These are phyloP conservation scores for Diloba caeruleocephala DNA, from an alignment of 2,888 invertebrate genomes.

Conservation along the genomic window DNA sequence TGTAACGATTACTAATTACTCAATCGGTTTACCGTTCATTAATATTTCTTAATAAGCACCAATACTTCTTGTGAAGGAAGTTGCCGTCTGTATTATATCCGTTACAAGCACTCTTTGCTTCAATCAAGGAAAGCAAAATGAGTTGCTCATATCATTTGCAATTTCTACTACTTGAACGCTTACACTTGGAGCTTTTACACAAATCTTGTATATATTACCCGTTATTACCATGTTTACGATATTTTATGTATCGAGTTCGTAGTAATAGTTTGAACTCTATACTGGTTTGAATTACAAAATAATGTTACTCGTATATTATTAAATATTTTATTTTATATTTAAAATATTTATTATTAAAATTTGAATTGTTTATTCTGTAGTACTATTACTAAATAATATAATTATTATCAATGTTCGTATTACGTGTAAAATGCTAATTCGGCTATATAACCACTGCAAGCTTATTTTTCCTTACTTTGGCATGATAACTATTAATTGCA, in stretches of 20 bases:
- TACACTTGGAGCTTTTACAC: not conserved
- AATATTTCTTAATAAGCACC: constrained; percentile 42
- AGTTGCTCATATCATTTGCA: constrained; percentile 35
- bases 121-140: constrained; percentile 42
- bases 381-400: too few species aligned
- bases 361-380: not conserved
- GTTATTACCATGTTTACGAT: not conserved
- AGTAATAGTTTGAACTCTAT: too few species aligned
- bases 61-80: constrained; percentile 52
- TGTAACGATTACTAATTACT: constrained; percentile 66
- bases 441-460: constrained; percentile 19
- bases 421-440: constrained; percentile 5
- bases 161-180: constrained; percentile 28
- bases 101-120: constrained; percentile 34
- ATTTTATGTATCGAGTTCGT: not conserved
- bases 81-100: constrained; percentile 57
- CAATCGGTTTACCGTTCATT: constrained; percentile 38
- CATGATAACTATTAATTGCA: constrained; percentile 44
- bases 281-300: too few species aligned
- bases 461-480: constrained; percentile 44
- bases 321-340: too few species aligned
- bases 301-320: too few species aligned
- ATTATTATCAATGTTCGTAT: too few species aligned
- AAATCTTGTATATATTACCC: not conserved
- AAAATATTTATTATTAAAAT: not conserved